Evolutionary conservation across 2,113 vertebrate species (phyloP).

Genomic region (Sula dactylatra): DNA sequence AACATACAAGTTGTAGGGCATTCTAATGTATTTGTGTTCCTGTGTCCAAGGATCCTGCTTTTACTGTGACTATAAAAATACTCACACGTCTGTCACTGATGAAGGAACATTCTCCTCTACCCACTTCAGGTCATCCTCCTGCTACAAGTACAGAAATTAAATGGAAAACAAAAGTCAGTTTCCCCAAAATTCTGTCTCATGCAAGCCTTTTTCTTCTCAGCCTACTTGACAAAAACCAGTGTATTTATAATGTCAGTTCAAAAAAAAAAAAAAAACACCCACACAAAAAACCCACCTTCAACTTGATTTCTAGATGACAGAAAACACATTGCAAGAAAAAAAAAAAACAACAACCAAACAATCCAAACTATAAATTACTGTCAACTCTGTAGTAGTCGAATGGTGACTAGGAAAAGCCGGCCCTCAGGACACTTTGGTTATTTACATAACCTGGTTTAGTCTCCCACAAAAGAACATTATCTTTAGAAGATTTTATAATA

Average conservation of each 20-base stretch:
- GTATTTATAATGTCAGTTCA: not conserved
- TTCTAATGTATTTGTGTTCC: not conserved
- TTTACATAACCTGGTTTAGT: not conserved
- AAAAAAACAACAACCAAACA: no score
- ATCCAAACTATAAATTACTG: not conserved
- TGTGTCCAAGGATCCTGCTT: not conserved
- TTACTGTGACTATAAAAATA: conserved; percentile 31
- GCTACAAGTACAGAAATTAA: conserved; percentile 47
- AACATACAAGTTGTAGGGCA: not conserved
- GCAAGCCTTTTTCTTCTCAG: not conserved
- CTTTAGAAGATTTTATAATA: not conserved
- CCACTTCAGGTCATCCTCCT: conserved; percentile 85
- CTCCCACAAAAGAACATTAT: not conserved
- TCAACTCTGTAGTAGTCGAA: not conserved
- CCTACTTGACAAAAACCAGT: not conserved
- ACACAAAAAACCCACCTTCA: not conserved
- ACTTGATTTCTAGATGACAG: not conserved
- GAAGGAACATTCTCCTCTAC: conserved; percentile 84
- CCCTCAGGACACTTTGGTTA: not conserved
- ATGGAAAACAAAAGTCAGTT: not conserved
- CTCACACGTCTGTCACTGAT: conserved; percentile 84
- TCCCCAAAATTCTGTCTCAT: not conserved
- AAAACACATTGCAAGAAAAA: not conserved
- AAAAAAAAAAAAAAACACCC: not conserved
- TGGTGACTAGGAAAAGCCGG: not conserved